Base-by-base conservation (phyloP, 2,113 vertebrate species). In the Eudorcas thomsonii region DNA sequence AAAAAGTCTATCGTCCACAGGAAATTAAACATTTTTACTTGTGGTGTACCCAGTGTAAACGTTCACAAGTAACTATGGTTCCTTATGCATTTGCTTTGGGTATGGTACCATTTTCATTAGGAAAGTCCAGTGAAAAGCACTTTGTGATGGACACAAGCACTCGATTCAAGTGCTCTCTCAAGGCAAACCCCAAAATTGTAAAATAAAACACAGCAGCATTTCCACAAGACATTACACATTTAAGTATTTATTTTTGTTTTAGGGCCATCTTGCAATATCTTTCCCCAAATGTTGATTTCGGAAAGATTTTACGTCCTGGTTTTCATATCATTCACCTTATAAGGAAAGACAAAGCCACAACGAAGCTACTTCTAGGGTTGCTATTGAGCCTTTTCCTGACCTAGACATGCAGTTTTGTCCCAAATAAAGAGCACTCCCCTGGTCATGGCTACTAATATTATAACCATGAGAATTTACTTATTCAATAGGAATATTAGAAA, bases 11-110 rank as follows among this genome's bases (percentile, higher is more conserved):
- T 88, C 17, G 2, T 62, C 84, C 54, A 86, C 95, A 98, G 98
- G 96, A 98, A 98, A 98, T 95, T 92, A 97, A 98, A 93, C 81
- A 92, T 96, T 98, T 97, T 98, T 94, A 90, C 84, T 96, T 94
- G 97, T 77, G 59, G 87, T 74, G 13, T 80, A 71, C 94, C 59
- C 33, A 43, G 14, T 30, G 33, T 89, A 74, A 93, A 97, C 0
- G 26, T 60, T 78, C 92, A 90, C 54, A 89, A 62, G 83, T 92
- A 64, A 74, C 60, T 57, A 30, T 45, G 25, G 28, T 39, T 96
- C 39, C 88, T 95, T 36, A 45, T 7, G 64, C 39, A 67, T 94
- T 82, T 93, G 59, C 87, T 95, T 90, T 62, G 90, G 62, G 81
- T 48, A 54, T 0, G 2, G 45, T 28, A 82, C 59, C 89, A 78